These are phyloP conservation scores for Sphaeramia orbicularis DNA, from an alignment of 2,797 vertebrate genomes.

Conservation along the genomic window DNA sequence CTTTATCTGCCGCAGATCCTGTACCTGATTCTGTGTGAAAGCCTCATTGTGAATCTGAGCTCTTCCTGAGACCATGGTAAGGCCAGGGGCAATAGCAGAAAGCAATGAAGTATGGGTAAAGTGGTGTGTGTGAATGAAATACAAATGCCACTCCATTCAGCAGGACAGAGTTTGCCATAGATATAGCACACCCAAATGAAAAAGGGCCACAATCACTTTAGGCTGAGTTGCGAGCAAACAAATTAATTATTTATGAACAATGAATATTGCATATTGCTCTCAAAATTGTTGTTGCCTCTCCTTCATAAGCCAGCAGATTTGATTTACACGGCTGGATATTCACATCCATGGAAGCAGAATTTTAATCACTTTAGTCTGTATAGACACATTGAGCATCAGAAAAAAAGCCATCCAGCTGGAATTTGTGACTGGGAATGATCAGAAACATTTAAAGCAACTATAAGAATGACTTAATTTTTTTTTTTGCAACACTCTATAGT, in stretches of 20 bases:
- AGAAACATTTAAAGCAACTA: background rate
- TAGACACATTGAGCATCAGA: slow-evolving; percentile 26
- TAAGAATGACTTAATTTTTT: slow-evolving; percentile 14
- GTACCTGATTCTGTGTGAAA: slow-evolving; percentile 49
- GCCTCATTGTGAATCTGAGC: slow-evolving; percentile 53
- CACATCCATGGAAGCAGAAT: slow-evolving; percentile 63
- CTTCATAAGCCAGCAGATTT: slow-evolving; percentile 74
- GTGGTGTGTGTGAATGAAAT: slow-evolving; percentile 64
- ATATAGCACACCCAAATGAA: slow-evolving; percentile 68
- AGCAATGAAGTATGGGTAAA: slow-evolving; percentile 69
- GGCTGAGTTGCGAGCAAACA: slow-evolving; percentile 76
- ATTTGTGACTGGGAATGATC: slow-evolving; percentile 14
- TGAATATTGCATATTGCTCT: slow-evolving; percentile 83
- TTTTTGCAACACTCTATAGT: slow-evolving; percentile 17
- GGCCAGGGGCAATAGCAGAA: slow-evolving; percentile 51
- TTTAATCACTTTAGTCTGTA: slow-evolving; percentile 60
- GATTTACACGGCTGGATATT: slow-evolving; percentile 74
- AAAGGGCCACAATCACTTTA: slow-evolving; percentile 79
- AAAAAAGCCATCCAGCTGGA: slow-evolving; percentile 6
- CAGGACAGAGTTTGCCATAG: slow-evolving; percentile 50
- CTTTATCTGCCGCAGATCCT: slow-evolving; percentile 58
- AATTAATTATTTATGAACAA: slow-evolving; percentile 82
- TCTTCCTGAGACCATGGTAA: slow-evolving; percentile 43
- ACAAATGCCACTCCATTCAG: slow-evolving; percentile 67
- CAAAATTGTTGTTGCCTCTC: slow-evolving; percentile 78